Base-by-base conservation (phyloP, 2,888 invertebrate species). In the Cosmopolites sordidus region DNA sequence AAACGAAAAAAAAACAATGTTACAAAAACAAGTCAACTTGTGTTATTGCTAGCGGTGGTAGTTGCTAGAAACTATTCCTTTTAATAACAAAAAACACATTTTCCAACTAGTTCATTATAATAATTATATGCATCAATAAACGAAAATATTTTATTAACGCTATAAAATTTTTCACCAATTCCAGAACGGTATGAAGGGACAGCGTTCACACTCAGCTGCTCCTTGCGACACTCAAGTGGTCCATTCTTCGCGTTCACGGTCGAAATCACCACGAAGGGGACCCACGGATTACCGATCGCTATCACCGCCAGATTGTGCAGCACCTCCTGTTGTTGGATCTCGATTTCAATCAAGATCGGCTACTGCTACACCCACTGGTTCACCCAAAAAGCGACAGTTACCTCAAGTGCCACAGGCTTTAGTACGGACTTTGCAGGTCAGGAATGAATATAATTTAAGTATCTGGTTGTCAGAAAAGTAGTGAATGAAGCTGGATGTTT, bases 361-460 rank as follows among this genome's bases (percentile, higher is more conserved):
- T 58, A 93, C 92, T 53, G 92, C 90, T 64, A 94, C 94, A 48
- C 95, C 95, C 48, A 92, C 92, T 54, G 69, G 93, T 58, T 94
- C 93, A 62, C 94, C 95, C 47, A 96, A 96, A 78, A 96, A 95
- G 78, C 83, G 97, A 63, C 95, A 96, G 77, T 83, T 97, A 69
- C 97, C 97, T 62, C 92, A 93, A 77, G 93, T 96, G 73, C 96
- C 95, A 62, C 80, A 75, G 59, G 75, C 71, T 27, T 76, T 81
- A 57, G 83, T 85, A 64, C 77, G 84, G 64, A 82, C 83, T 45
- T 78, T 83, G 60, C 59, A 59, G 43, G 58, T 58, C 4, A 49
- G 43, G 11, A 17, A 16, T 29, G 17, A 22, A 8, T 22, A 3
- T 22, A 8, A 3, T 22, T 22, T 22, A 22, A 38, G 22, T 3